Conservation (phyloP, 2,113 vertebrate genomes). For the Anhinga anhinga region DNA sequence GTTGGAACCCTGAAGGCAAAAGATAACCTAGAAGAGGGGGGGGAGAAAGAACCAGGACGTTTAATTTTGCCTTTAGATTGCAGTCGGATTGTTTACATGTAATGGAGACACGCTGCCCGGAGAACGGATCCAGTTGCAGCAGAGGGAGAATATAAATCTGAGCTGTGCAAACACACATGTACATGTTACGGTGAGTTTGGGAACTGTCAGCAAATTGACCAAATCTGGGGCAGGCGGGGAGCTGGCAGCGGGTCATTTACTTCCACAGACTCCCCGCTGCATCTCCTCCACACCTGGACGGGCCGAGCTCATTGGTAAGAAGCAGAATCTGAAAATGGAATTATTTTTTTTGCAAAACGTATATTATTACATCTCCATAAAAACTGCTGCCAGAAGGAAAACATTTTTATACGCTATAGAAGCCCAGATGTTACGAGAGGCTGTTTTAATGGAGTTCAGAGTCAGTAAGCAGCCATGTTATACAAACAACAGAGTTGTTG, state of each 20-base stretch:
- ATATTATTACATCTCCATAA: slow-evolving; percentile 64
- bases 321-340: slow-evolving; percentile 32
- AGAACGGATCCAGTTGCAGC: background rate
- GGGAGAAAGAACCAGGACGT: background rate
- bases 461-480: background rate
- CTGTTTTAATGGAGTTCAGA: slow-evolving; percentile 33
- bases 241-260: background rate
- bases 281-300: slow-evolving; percentile 40
- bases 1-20: background rate
- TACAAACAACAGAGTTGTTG: background rate
- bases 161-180: background rate
- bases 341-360: background rate
- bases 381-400: slow-evolving; percentile 68
- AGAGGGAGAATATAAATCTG: background rate
- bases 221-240: background rate
- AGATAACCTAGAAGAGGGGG: background rate
- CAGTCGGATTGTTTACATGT: background rate
- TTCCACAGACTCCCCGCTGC: background rate
- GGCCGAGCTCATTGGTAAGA: background rate
- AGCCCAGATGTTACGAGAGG: slow-evolving; percentile 62
- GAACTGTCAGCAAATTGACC: background rate
- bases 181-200: rapidly evolving
- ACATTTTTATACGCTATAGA: slow-evolving; percentile 54
- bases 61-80: background rate
- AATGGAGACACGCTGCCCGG: background rate